Evolutionary conservation across 2,797 vertebrate species (phyloP), one percentile per base, ranked within the genome.

Genomic region (Anniella stebbinsi): DNA sequence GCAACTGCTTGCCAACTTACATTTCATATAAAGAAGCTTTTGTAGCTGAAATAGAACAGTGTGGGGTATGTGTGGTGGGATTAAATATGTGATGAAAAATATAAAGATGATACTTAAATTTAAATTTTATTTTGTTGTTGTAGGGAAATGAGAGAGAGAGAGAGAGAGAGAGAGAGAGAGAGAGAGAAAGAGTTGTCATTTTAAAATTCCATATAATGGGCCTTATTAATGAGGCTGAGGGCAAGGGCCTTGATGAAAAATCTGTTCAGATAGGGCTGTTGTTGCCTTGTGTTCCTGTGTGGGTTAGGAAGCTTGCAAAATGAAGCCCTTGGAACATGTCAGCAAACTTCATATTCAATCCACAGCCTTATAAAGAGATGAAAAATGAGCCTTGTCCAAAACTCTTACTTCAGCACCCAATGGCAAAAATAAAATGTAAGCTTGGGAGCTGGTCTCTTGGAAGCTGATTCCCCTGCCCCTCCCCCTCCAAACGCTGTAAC

Each of bases 381-480:
- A 98, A 97, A 97, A 97, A 98, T 97, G 97, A 97, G 95, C 94
- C 96, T 95, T 97, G 96, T 97, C 97, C 95, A 96, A 94, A 97
- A 95, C 93, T 97, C 96, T 97, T 97, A 97, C 95, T 94, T 97
- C 96, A 97, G 96, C 96, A 97, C 96, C 97, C 97, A 96, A 92
- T 97, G 96, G 97, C 97, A 97, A 97, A 97, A 97, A 96, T 96
- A 97, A 97, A 98, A 97, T 90, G 95, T 95, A 95, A 96, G 95
- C 95, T 94, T 92, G 96, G 96, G 95, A 97, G 95, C 92, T 91
- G 92, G 94, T 96, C 95, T 97, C 95, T 97, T 95, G 97, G 97
- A 98, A 96, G 96, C 93, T 93, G 96, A 91, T 45, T 90, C 91
- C 91, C 90, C 78, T 17, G 10, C 10, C 86, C 90, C 76, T 87